A percentile compares a stretch with the other conserved stretches of the same genome.
phyloP scores from a whole-genome alignment of 1,140 invertebrate species.

The Polyergus mexicanus region DNA sequence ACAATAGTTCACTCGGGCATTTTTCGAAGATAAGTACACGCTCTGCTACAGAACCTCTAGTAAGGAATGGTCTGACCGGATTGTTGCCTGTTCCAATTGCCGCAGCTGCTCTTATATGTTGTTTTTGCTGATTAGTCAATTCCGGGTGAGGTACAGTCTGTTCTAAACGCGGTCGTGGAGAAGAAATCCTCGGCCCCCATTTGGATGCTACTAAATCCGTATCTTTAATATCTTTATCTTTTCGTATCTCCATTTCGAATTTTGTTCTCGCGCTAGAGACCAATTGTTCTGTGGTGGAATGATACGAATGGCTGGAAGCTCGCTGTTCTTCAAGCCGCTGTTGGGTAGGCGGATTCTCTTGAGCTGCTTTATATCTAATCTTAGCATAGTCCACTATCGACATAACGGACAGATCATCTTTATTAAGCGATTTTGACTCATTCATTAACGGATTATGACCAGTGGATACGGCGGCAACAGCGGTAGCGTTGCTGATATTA shows the following conservation, averaged over 20 bases:
- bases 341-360: constrained; percentile 85
- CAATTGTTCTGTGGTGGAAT: constrained; percentile 72
- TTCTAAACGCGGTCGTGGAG: constrained; percentile 81
- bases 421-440: constrained; percentile 70
- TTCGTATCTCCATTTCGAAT: constrained; percentile 75
- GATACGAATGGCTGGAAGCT: constrained; percentile 67
- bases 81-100: constrained; percentile 84
- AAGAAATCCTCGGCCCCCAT: constrained; percentile 83
- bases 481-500: constrained; percentile 60
- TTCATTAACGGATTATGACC: constrained; percentile 15
- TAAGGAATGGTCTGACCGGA: constrained; percentile 94
- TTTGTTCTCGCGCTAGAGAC: constrained; percentile 80
- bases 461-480: constrained; percentile 65
- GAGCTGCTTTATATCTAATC: constrained; percentile 88
- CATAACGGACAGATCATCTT: constrained; percentile 81
- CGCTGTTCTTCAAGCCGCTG: constrained; percentile 88
- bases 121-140: constrained; percentile 89
- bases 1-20: constrained; percentile 92
- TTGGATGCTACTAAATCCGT: constrained; percentile 83
- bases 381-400: constrained; percentile 90
- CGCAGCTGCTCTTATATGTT: constrained; percentile 87
- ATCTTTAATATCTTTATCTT: constrained; percentile 80
- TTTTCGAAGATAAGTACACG: constrained; percentile 96
- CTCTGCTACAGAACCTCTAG: constrained; percentile 96
- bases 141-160: constrained; percentile 89